These are phyloP conservation scores for Cephalopterus ornatus DNA, from an alignment of 2,113 vertebrate species.

Conservation along the genomic window DNA sequence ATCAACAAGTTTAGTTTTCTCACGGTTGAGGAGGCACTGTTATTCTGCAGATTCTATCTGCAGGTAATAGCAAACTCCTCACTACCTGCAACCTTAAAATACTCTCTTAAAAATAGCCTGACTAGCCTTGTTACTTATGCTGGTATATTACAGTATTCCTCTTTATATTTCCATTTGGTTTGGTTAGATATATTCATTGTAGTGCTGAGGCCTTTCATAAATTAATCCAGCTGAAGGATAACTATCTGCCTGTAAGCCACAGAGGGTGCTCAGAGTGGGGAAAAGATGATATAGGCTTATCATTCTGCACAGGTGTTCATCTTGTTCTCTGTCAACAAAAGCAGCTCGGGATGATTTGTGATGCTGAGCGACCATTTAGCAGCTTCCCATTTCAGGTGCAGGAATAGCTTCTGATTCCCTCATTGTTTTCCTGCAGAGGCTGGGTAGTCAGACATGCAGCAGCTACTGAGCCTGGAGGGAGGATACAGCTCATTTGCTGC, in stretches of 20 bases:
- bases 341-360: not conserved
- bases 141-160: not conserved
- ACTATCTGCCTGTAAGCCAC: not conserved
- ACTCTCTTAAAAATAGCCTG: not conserved
- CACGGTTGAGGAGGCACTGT: not conserved
- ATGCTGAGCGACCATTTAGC: not conserved
- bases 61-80: not conserved
- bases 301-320: rapidly evolving
- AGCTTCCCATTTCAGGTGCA: not conserved
- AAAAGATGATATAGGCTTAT: not conserved
- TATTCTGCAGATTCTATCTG: not conserved
- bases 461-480: rapidly evolving
- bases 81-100: not conserved
- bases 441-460: not conserved
- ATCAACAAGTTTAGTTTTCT: not conserved
- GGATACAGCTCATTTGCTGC: not conserved
- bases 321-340: not conserved
- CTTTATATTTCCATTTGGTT: not conserved
- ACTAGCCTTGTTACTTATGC: not conserved
- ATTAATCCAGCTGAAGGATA: not conserved
- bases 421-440: not conserved
- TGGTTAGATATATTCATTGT: not conserved
- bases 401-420: not conserved
- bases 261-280: not conserved
- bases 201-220: not conserved